Conservation (phyloP, 2,888 invertebrate genomes). For the Tenthredo livida region DNA sequence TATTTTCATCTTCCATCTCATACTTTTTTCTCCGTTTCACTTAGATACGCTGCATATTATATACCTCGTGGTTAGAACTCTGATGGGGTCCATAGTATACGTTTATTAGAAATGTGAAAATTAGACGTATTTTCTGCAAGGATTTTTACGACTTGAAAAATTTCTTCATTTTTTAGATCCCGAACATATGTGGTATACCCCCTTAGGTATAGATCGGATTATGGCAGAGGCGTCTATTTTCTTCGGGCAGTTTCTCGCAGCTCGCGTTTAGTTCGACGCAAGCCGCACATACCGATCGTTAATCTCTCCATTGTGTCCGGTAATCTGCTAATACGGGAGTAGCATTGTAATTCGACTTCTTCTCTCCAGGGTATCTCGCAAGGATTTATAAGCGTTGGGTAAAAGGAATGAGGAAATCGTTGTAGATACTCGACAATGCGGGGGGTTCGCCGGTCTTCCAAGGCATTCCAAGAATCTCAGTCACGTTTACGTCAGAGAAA, state of each 20-base stretch:
- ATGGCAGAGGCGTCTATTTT: background rate
- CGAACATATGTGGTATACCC: too few relatives aligned
- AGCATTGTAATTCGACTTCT: slow-evolving; percentile 41
- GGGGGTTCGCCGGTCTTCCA: background rate
- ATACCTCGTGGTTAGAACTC: background rate
- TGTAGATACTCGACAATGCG: slow-evolving; percentile 34
- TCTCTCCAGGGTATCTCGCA: slow-evolving; percentile 33
- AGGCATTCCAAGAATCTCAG: slow-evolving; percentile 35
- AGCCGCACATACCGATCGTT: slow-evolving; percentile 55
- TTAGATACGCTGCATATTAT: background rate
- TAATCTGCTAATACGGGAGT: slow-evolving; percentile 66
- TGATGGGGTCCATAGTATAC: too few relatives aligned
- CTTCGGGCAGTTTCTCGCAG: background rate
- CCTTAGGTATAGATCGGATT: background rate
- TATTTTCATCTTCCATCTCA: background rate
- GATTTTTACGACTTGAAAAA: too few relatives aligned
- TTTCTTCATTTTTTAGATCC: too few relatives aligned
- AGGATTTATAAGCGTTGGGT: slow-evolving; percentile 18
- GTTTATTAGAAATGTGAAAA: too few relatives aligned
- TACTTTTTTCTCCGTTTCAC: background rate
- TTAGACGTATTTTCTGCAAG: too few relatives aligned
- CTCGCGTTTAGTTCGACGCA: background rate
- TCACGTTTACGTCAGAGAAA: slow-evolving; percentile 34
- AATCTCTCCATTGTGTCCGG: slow-evolving; percentile 61
- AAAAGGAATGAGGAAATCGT: slow-evolving; percentile 23